Conservation (phyloP, 2,888 invertebrate species). For the Caenorhabditis imperialis region DNA sequence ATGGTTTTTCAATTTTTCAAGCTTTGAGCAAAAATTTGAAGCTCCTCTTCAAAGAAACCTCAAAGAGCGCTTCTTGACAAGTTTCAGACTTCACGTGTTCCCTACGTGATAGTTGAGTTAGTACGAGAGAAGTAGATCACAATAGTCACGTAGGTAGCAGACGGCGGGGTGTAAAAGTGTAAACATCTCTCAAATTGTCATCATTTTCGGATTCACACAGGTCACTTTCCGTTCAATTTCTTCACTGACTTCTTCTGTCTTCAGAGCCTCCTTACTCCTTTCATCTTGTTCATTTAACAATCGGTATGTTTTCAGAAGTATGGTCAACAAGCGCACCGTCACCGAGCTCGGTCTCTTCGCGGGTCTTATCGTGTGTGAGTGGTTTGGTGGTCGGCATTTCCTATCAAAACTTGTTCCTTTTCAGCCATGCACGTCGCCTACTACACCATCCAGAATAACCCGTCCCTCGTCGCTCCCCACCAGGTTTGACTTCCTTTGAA, state of each 20-base stretch:
- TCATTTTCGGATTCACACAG: conserved; percentile 26
- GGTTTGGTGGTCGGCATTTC: conserved; percentile 3
- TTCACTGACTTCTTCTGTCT: not conserved
- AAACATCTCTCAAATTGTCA: conserved; percentile 39
- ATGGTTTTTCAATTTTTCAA: too few relatives aligned
- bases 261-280: not conserved
- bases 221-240: conserved; percentile 14
- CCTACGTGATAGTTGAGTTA: not conserved
- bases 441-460: conserved; percentile 73
- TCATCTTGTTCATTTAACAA: not conserved
- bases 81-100: conserved; percentile 9
- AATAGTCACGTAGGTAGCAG: conserved; percentile 51
- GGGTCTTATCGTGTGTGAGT: conserved; percentile 65
- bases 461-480: conserved; percentile 62
- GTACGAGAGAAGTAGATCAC: conserved; percentile 6
- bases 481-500: conserved; percentile 31
- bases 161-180: conserved; percentile 20
- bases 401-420: conserved; percentile 4
- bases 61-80: not conserved
- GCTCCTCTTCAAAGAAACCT: too few relatives aligned
- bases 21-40: too few relatives aligned
- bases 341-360: conserved; percentile 62
- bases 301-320: conserved; percentile 18
- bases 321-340: conserved; percentile 49
- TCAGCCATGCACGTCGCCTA: conserved; percentile 73